Evolutionary conservation across 2,888 invertebrate species (phyloP), one percentile per base, ranked within the genome.

Genomic region (Sialis lutaria): DNA sequence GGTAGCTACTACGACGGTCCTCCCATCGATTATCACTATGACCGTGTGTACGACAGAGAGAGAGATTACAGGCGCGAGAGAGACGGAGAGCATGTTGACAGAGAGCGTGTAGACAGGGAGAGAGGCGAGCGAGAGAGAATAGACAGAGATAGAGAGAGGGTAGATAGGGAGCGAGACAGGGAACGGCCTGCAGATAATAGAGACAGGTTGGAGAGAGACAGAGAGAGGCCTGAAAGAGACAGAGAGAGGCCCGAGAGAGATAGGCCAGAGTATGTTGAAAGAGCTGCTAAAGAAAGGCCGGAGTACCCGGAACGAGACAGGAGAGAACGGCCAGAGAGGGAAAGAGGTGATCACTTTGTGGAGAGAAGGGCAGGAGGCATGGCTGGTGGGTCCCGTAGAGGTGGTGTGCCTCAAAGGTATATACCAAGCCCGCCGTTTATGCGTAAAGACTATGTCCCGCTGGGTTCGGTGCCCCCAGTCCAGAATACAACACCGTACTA

Each of bases 181-280:
- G 55, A 54, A 10, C 49, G 52, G 12, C 50, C 40, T 41, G 22
- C 45, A 30, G 39, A 13, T 39, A 13, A 39, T 30, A 30, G 13
- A 39, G 22, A 50, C 44, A 55, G 57, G 35, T 54, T 58, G 5
- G 60, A 61, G 7, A 55, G 57, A 13, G 58, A 58, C 42, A 53
- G 56, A 40, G 57, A 59, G 37, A 54, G 46, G 50, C 60, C 57
- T 40, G 61, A 52, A 61, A 62, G 53, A 57, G 65, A 56, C 57
- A 61, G 52, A 41, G 53, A 53, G 13, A 45, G 51, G 22, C 52
- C 50, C 33, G 4, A 48, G 46, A 30, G 49, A 50, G 6, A 50
- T 50, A 39, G 43, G 50, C 33, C 48, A 49, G 12, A 46, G 46
- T 22, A 22, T 22, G 22, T 32, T 33, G 22, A 34, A 6, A 39